Evolutionary conservation across 2,113 vertebrate species (phyloP).

Genomic region (Entelurus aequoreus): DNA sequence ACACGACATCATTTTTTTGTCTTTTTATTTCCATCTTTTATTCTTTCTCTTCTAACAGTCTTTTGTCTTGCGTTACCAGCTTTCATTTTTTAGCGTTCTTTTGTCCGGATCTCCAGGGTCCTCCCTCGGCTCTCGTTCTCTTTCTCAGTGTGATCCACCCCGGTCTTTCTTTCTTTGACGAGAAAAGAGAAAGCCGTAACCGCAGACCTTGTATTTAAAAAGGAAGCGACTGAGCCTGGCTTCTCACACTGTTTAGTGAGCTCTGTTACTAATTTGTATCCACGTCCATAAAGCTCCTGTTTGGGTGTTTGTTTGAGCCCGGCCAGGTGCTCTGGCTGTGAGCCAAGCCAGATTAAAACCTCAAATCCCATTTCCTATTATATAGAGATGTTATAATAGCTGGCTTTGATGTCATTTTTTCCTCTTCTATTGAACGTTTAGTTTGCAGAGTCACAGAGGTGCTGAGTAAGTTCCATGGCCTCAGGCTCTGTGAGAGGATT

Average conservation of each 20-base stretch:
- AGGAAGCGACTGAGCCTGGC: slow-evolving; percentile 58
- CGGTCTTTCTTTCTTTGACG: slow-evolving; percentile 48
- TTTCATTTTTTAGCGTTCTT: slow-evolving; percentile 48
- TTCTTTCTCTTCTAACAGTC: slow-evolving; percentile 31
- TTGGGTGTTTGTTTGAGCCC: slow-evolving; percentile 64
- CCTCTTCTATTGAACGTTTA: slow-evolving; percentile 36
- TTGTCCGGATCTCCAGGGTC: slow-evolving; percentile 50
- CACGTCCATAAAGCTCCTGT: slow-evolving; percentile 62
- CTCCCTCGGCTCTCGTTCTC: slow-evolving; percentile 43
- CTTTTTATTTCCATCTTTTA: slow-evolving; percentile 29
- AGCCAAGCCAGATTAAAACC: slow-evolving; percentile 56
- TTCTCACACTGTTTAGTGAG: slow-evolving; percentile 59
- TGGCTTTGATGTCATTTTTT: slow-evolving; percentile 53
- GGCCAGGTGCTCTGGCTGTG: slow-evolving; percentile 61
- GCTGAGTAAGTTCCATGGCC: slow-evolving; percentile 36
- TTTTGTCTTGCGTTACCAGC: slow-evolving; percentile 43
- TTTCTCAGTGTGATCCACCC: slow-evolving; percentile 41
- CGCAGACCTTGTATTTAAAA: slow-evolving; percentile 48
- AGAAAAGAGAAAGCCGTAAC: slow-evolving; percentile 50
- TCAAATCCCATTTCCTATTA: slow-evolving; percentile 64
- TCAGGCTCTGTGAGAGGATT: slow-evolving; percentile 25
- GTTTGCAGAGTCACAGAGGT: slow-evolving; percentile 33
- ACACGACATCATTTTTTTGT: slow-evolving; percentile 5
- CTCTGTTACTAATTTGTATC: slow-evolving; percentile 62
- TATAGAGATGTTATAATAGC: slow-evolving; percentile 43